Evolutionary conservation across 2,113 vertebrate genomes (phyloP), one percentile per base, ranked within the genome.

Genomic region (Galeopterus variegatus): DNA sequence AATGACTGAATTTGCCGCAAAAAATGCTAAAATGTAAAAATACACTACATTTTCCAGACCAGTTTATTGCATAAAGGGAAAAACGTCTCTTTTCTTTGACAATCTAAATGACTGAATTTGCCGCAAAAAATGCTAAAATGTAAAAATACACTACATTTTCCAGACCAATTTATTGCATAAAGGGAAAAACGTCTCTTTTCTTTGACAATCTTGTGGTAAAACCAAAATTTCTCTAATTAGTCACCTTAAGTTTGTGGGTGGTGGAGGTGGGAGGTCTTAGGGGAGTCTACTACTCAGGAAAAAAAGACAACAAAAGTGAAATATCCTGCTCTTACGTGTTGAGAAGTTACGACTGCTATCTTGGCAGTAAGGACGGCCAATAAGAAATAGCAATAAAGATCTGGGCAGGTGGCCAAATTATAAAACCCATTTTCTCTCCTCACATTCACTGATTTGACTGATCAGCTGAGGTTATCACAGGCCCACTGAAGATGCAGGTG

Each of bases 361-460:
- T n/a, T 4, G 2, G 67, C 13, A 1, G 1, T 58, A 94, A 31
- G 94, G 88, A 50, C 14, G 1, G 0, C 56, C 88, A 67, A 33
- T 72, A 69, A 7, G 0, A 0, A 33, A 5, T 0, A 21, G 41
- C 1, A 17, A 0, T 0, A 17, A 90, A 76, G 76, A 41, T 84
- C 23, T 6, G 33, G 50, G 76, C 86, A 88, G 88, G 69, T 33
- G 56, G 75, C 88, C 83, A 88, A 45, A 75, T 93, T 67, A 73
- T 6, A 88, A 93, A 80, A n/a, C 48, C 92, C 28, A 60, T 36
- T 75, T 60, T 89, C 70, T 89, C 69, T 97, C 81, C 6, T 87
- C 50, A 67, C n/a, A 21, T 65, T 0, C 56, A 33, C 54, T n/a
- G 54, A 80, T 26, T 60, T 90, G 17, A 85, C 81, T 12, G 0